Conservation (phyloP, 2,888 invertebrate species). For the Perizoma affinitatum region DNA sequence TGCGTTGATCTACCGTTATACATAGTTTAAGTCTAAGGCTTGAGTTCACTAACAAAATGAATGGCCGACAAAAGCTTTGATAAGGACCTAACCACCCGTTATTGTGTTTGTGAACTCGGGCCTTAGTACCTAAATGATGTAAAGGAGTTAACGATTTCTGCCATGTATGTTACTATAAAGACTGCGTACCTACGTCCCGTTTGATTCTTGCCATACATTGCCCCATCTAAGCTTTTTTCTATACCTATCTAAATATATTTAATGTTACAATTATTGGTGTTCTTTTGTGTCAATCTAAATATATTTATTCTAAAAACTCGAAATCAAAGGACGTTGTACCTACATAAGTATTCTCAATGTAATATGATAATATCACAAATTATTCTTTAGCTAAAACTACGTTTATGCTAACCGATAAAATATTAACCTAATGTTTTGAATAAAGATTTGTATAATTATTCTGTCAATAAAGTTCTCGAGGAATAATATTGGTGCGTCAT, state of each 20-base stretch:
- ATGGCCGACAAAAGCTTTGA: too few species aligned
- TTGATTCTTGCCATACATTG: slow-evolving; percentile 20
- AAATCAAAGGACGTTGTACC: slow-evolving; percentile 79
- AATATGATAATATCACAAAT: slow-evolving; percentile 84
- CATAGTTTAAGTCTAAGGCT: too few species aligned
- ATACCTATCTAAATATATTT: slow-evolving; percentile 51
- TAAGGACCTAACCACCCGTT: too few species aligned
- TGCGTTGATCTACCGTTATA: too few species aligned
- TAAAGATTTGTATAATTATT: slow-evolving; percentile 33
- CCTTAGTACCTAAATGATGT: too few species aligned
- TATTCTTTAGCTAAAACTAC: slow-evolving; percentile 74
- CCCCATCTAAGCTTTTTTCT: slow-evolving; percentile 30
- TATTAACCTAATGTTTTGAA: slow-evolving; percentile 32
- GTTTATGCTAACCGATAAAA: slow-evolving; percentile 61
- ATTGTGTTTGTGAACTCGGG: too few species aligned
- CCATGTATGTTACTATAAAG: too few species aligned
- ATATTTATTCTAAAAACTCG: slow-evolving; percentile 70
- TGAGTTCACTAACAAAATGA: too few species aligned
- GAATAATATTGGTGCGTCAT: slow-evolving; percentile 9
- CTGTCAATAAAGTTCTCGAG: slow-evolving; percentile 7
- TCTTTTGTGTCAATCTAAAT: slow-evolving; percentile 74
- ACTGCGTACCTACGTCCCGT: not conserved
- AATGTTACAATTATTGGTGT: slow-evolving; percentile 76
- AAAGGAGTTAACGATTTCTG: too few species aligned
- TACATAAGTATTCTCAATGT: slow-evolving; percentile 63